A percentile compares a stretch with the other conserved stretches of the same genome.
Conservation (phyloP, 2,797 vertebrate genomes). For the Cuniculus paca region DNA sequence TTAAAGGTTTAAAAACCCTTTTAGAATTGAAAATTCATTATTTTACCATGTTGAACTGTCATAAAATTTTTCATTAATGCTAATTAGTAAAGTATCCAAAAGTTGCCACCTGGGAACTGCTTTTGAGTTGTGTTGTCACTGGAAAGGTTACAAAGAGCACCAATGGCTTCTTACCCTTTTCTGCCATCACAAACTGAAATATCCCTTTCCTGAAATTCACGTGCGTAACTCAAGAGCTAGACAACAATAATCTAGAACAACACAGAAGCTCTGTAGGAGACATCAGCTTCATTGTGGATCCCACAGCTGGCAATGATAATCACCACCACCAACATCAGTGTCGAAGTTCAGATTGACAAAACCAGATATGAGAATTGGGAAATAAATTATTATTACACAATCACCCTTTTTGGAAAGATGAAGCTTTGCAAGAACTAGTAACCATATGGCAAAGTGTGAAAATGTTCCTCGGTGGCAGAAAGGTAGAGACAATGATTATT, state of each 20-base stretch:
- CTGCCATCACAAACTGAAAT: background rate
- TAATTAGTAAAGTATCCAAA: background rate
- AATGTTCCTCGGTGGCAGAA: background rate
- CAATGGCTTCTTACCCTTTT: background rate
- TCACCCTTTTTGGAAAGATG: background rate
- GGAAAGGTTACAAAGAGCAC: background rate
- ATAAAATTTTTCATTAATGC: background rate
- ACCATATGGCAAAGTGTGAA: background rate
- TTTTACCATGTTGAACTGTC: background rate
- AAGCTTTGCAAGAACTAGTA: background rate
- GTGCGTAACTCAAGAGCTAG: background rate
- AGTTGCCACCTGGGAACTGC: background rate
- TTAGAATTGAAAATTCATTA: background rate
- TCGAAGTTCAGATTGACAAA: background rate
- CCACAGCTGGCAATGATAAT: background rate
- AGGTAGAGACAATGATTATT: background rate
- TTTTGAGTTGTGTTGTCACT: fast-evolving
- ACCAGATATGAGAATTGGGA: background rate
- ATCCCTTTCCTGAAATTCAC: background rate
- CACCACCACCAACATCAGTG: background rate
- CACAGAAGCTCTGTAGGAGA: background rate
- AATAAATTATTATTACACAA: background rate
- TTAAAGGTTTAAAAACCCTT: background rate
- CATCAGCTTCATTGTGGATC: background rate
- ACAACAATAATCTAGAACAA: background rate